phyloP scores from a whole-genome alignment of 2,888 invertebrate genomes.

The Alloscopus bannaensis region DNA sequence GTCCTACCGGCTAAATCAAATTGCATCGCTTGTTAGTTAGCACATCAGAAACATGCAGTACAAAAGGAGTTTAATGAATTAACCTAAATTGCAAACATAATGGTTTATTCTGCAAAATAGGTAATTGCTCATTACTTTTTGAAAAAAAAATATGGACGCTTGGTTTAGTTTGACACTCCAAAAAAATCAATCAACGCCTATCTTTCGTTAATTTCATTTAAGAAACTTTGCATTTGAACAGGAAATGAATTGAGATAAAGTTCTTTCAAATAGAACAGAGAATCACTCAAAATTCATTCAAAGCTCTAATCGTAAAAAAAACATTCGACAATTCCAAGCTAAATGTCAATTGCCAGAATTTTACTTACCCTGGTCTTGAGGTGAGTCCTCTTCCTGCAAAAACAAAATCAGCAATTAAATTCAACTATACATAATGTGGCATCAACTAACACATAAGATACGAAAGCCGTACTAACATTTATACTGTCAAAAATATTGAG shows the following conservation, averaged over 20 bases:
- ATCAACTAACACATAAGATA: slow-evolving; percentile 5
- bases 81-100: too few relatives aligned
- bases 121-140: background rate
- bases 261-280: too few relatives aligned
- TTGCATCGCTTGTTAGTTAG: slow-evolving; percentile 18
- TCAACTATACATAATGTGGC: background rate
- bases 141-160: too few relatives aligned
- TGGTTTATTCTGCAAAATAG: too few relatives aligned
- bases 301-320: too few relatives aligned
- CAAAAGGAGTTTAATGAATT: too few relatives aligned
- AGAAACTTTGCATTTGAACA: background rate
- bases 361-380: slow-evolving; percentile 43
- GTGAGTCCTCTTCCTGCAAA: slow-evolving; percentile 48
- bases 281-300: too few relatives aligned
- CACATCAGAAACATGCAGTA: background rate
- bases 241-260: too few relatives aligned
- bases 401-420: slow-evolving; percentile 1
- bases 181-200: too few relatives aligned
- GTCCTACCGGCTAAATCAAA: slow-evolving; percentile 50
- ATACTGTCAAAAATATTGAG: background rate
- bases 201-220: background rate
- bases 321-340: too few relatives aligned
- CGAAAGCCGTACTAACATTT: background rate
- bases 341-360: too few relatives aligned
- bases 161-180: too few relatives aligned